phyloP scores from a whole-genome alignment of 2,888 invertebrate species.

The Plagodis pulveraria region DNA sequence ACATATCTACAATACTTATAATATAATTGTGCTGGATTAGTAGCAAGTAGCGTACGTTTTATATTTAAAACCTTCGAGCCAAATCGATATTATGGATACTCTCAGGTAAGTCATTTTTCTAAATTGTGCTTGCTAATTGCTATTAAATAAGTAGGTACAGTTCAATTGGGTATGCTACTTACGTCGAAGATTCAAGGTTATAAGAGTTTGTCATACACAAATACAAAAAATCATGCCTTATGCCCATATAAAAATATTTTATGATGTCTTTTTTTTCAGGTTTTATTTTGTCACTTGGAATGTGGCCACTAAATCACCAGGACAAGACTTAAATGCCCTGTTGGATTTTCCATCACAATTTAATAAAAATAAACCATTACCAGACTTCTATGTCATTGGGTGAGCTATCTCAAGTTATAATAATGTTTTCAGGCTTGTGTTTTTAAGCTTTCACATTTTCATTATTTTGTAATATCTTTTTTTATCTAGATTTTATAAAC shows the following conservation, averaged over 20 bases:
- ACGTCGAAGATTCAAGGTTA: constrained; percentile 56
- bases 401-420: constrained; percentile 56
- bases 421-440: too few relatives aligned
- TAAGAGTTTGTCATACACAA: constrained; percentile 21
- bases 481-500: too few relatives aligned
- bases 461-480: too few relatives aligned
- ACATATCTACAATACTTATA: too few relatives aligned
- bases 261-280: constrained; percentile 67
- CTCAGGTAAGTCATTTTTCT: constrained; percentile 50
- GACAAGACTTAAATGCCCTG: constrained; percentile 89
- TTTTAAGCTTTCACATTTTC: too few relatives aligned
- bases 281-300: constrained; percentile 96
- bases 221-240: constrained; percentile 1
- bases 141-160: constrained; percentile 3
- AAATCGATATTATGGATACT: constrained; percentile 56
- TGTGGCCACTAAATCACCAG: constrained; percentile 92
- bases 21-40: too few relatives aligned
- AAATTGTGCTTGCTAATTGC: constrained; percentile 17
- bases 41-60: too few relatives aligned
- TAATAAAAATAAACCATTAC: constrained; percentile 86
- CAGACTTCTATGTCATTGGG: constrained; percentile 95
- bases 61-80: not conserved
- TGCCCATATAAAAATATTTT: too few relatives aligned
- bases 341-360: constrained; percentile 87
- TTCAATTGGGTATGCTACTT: constrained; percentile 13